phyloP scores from a whole-genome alignment of 1,140 invertebrate genomes.

The Aradophagus sp. region DNA sequence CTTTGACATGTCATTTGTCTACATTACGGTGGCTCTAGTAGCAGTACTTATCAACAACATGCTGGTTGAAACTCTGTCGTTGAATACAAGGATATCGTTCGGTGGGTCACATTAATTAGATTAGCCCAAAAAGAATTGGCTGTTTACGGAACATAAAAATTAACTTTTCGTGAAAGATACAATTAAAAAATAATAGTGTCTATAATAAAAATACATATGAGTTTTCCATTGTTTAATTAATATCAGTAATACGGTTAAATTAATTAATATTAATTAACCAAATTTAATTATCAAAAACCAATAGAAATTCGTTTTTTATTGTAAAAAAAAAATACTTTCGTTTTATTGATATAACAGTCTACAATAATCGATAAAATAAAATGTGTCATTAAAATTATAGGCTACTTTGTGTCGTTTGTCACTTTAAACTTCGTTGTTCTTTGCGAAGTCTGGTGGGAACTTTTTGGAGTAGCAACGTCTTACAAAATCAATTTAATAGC shows the following conservation, averaged over 20 bases:
- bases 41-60: constrained; percentile 91
- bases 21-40: constrained; percentile 89
- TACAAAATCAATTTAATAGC: constrained; percentile 89
- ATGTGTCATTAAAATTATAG: constrained; percentile 78
- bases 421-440: constrained; percentile 88
- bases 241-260: no score
- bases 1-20: constrained; percentile 93
- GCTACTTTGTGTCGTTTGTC: constrained; percentile 87
- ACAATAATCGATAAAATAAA: no score
- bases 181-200: no score
- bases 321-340: no score
- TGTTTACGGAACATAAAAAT: no score
- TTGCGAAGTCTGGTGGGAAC: constrained; percentile 89
- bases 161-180: no score
- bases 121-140: no score
- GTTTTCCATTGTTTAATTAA: no score
- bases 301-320: no score
- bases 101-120: no score
- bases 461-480: constrained; percentile 81
- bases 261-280: not conserved
- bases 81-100: constrained; percentile 89
- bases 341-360: no score
- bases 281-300: not conserved
- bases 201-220: no score
- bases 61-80: constrained; percentile 86